Percentiles rank a stretch among this genome's conserved stretches.
phyloP scores from a whole-genome alignment of 2,113 vertebrate genomes.

The Periophthalmodon schlosseri region DNA sequence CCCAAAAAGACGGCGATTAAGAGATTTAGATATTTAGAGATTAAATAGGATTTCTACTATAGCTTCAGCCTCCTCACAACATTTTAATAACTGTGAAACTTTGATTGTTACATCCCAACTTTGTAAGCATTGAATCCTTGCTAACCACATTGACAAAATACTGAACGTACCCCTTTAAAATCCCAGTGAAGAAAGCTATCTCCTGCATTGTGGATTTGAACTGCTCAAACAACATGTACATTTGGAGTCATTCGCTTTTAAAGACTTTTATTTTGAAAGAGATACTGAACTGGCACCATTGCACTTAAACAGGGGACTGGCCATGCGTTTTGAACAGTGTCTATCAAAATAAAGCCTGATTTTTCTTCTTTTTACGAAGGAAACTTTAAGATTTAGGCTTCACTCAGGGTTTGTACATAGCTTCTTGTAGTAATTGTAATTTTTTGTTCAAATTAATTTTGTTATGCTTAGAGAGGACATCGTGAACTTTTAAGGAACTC shows the following conservation, averaged over 20 bases:
- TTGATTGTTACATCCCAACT: neutral
- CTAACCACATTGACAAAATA: neutral
- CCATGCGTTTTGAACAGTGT: constrained; percentile 24
- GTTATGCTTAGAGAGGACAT: neutral
- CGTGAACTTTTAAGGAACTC: constrained; percentile 23
- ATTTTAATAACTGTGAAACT: too few species aligned
- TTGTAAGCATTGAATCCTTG: too few species aligned
- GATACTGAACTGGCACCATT: constrained; percentile 31
- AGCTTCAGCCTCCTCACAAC: too few species aligned
- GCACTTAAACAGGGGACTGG: constrained; percentile 34
- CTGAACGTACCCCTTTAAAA: constrained; percentile 15
- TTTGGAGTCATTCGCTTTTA: constrained; percentile 16
- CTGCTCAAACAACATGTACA: constrained; percentile 33
- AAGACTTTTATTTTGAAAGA: constrained; percentile 6
- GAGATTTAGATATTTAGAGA: too few species aligned
- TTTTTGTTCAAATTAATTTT: constrained; percentile 14
- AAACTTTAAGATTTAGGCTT: constrained; percentile 54
- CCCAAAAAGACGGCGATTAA: too few species aligned
- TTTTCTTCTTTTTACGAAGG: constrained; percentile 69
- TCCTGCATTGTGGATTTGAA: constrained; percentile 11
- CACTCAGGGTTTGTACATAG: constrained; percentile 91
- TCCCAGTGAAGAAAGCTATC: constrained; percentile 1
- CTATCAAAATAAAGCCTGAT: constrained; percentile 14
- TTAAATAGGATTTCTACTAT: too few species aligned
- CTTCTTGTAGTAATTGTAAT: constrained; percentile 31